phyloP scores from a whole-genome alignment of 1,140 invertebrate genomes.

The Acromyrmex charruanus region DNA sequence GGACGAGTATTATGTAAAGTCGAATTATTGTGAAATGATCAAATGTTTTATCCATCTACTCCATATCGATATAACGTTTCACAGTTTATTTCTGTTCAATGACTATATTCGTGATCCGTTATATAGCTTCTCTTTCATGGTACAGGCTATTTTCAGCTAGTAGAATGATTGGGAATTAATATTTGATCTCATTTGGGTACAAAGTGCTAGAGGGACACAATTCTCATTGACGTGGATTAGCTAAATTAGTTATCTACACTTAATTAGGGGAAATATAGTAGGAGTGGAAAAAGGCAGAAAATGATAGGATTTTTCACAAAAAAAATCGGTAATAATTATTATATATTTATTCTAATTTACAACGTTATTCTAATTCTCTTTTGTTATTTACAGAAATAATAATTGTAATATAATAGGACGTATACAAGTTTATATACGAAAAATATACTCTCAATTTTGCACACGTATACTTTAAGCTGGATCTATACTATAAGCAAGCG shows the following conservation, averaged over 20 bases:
- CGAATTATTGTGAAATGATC: conserved; percentile 31
- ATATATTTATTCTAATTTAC: neutral
- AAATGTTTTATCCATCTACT: conserved; percentile 11
- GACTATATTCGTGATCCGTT: conserved; percentile 1
- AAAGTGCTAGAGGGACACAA: neutral
- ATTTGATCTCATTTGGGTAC: conserved; percentile 33
- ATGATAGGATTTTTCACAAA: neutral
- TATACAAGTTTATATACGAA: conserved; percentile 61
- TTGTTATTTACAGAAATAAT: neutral
- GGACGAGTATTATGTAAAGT: neutral
- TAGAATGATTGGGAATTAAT: conserved; percentile 40
- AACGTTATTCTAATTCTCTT: neutral
- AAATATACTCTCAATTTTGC: conserved; percentile 45
- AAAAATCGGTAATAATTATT: neutral
- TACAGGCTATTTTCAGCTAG: conserved; percentile 16
- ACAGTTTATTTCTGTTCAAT: conserved; percentile 36
- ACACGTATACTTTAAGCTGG: conserved; percentile 2
- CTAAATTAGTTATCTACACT: neutral
- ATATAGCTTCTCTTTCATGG: conserved; percentile 1
- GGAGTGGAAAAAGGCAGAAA: neutral
- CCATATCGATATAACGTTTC: neutral
- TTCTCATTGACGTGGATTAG: conserved; percentile 11
- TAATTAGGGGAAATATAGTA: neutral
- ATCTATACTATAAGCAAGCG: neutral
- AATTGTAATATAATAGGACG: conserved; percentile 15